Percentiles rank a stretch among this genome's conserved stretches.
These are phyloP conservation scores for Apantesis nais DNA, from an alignment of 2,888 invertebrate genomes.

Conservation along the genomic window DNA sequence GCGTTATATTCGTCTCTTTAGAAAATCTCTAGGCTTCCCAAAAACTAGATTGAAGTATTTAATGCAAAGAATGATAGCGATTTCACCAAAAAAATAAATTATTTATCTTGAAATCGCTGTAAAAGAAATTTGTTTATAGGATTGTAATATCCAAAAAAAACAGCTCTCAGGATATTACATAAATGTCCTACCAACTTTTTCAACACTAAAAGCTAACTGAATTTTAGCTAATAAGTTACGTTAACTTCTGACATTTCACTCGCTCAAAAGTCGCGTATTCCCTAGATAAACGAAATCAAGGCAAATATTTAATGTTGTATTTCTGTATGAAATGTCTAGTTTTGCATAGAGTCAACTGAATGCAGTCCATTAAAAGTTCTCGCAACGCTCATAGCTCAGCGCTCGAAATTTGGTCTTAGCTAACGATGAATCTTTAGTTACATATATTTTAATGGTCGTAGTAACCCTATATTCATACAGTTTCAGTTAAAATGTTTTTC, in stretches of 20 bases:
- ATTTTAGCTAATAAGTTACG: background rate
- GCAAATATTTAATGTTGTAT: slow-evolving; percentile 46
- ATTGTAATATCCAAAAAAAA: too few species aligned
- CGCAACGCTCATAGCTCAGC: slow-evolving; percentile 61
- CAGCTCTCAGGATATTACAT: too few species aligned
- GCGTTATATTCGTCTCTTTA: background rate
- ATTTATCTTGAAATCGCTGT: too few species aligned
- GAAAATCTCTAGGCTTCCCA: background rate
- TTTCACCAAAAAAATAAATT: too few species aligned
- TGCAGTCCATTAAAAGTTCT: slow-evolving; percentile 77
- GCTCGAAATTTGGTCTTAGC: slow-evolving; percentile 56
- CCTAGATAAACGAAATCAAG: slow-evolving; percentile 47
- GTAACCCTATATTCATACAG: background rate
- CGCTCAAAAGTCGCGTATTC: slow-evolving; percentile 36
- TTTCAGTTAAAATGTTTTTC: background rate
- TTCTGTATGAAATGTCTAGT: slow-evolving; percentile 57
- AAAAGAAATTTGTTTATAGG: too few species aligned
- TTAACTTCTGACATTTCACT: background rate
- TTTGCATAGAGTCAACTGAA: slow-evolving; percentile 68
- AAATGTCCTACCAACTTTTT: background rate
- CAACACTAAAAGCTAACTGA: background rate
- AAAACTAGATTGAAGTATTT: too few species aligned
- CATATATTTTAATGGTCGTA: slow-evolving; percentile 32
- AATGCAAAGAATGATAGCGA: too few species aligned
- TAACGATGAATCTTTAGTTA: slow-evolving; percentile 47